Evolutionary conservation across 2,113 vertebrate genomes (phyloP).

Genomic region (Phodopus roborovskii): DNA sequence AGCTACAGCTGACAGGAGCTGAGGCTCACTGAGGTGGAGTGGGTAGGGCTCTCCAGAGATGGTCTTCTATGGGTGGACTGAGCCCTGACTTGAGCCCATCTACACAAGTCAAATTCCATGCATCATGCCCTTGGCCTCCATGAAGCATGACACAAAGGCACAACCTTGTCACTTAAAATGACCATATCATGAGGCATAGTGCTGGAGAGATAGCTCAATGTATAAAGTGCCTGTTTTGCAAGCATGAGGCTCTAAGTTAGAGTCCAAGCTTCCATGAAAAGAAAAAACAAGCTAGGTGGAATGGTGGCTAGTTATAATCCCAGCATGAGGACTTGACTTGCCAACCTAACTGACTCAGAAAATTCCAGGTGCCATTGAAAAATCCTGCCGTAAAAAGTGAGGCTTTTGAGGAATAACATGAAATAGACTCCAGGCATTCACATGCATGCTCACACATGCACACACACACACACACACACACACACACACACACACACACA

Average conservation of each 20-base stretch:
- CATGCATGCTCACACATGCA: too few relatives aligned
- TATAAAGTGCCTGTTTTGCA: neutral
- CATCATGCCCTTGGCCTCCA: neutral
- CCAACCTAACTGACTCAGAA: neutral
- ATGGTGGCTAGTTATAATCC: neutral
- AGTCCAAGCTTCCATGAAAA: neutral
- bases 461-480: neutral
- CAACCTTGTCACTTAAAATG: neutral
- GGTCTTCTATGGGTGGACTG: neutral
- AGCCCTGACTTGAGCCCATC: neutral
- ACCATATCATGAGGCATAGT: neutral
- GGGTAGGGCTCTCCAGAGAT: rapidly evolving
- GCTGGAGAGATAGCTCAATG: too few relatives aligned
- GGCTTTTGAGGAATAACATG: neutral
- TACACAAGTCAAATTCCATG: neutral
- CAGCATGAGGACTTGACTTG: neutral
- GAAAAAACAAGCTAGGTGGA: neutral
- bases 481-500: neutral
- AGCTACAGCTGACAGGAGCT: rapidly evolving
- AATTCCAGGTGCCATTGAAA: neutral
- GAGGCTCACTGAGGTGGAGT: too few relatives aligned
- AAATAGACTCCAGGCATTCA: neutral
- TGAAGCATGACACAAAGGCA: rapidly evolving
- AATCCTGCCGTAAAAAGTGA: neutral
- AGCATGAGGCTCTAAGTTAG: neutral